Evolutionary conservation across 2,113 vertebrate species (phyloP).

Genomic region (Mola mola): DNA sequence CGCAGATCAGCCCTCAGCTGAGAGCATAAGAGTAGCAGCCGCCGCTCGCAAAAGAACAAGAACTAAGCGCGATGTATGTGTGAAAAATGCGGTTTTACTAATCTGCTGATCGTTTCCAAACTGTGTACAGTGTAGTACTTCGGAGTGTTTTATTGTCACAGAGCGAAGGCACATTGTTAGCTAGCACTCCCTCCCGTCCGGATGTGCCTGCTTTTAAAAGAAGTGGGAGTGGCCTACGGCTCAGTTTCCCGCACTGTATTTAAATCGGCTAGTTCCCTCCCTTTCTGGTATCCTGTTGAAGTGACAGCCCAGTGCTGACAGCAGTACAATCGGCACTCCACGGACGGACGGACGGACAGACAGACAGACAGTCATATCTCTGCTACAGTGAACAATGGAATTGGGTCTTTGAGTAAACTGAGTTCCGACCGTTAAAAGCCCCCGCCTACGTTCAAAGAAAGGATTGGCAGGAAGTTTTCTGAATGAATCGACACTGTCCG

Average conservation of each 20-base stretch:
- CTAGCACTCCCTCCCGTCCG: constrained; percentile 77
- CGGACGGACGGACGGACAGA: no score
- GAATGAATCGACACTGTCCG: no score
- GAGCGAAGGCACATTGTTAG: constrained; percentile 73
- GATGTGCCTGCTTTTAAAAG: constrained; percentile 75
- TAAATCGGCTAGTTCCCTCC: constrained; percentile 73
- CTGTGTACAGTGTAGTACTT: not conserved
- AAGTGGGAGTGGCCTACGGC: constrained; percentile 71
- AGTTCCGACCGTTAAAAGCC: no score
- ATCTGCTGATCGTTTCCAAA: not conserved
- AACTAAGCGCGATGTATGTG: not conserved
- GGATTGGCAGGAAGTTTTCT: no score
- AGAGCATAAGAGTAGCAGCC: constrained; percentile 19
- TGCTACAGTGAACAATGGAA: not conserved
- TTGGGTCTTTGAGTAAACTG: not conserved
- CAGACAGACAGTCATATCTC: not conserved
- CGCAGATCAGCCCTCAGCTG: constrained; percentile 38
- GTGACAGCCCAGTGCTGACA: constrained; percentile 46
- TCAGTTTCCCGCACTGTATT: constrained; percentile 81
- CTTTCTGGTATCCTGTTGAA: constrained; percentile 46
- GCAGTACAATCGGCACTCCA: constrained; percentile 17
- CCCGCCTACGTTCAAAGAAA: no score
- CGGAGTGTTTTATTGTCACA: constrained; percentile 58
- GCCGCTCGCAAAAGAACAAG: rapidly evolving
- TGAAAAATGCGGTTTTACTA: rapidly evolving